Percentiles rank a stretch among this genome's conserved stretches.
phyloP scores from a whole-genome alignment of 2,888 invertebrate species.

The Watsonalla cultraria region DNA sequence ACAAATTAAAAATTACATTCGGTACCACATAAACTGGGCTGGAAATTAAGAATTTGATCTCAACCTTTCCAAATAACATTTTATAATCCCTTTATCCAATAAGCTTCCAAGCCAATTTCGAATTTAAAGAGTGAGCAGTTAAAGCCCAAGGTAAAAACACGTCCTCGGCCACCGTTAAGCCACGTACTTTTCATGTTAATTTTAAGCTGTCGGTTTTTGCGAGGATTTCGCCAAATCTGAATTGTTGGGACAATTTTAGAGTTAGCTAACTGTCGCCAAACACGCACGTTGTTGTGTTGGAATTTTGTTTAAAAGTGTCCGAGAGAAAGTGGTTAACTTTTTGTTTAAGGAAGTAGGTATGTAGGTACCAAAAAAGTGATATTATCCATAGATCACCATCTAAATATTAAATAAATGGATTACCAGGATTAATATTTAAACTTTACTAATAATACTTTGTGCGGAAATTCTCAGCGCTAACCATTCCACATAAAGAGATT shows the following conservation, averaged over 20 bases:
- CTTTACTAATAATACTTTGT: constrained; percentile 48
- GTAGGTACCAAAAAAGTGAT: too few relatives aligned
- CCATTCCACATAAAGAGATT: constrained; percentile 53
- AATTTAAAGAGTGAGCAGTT: constrained; percentile 54
- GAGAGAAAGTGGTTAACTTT: too few relatives aligned
- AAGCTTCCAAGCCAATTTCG: constrained; percentile 51
- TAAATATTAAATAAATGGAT: constrained; percentile 15
- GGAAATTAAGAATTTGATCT: constrained; percentile 27
- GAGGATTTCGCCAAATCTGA: constrained; percentile 44
- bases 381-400: not conserved
- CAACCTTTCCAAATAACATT: constrained; percentile 32
- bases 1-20: not conserved
- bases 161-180: constrained; percentile 37
- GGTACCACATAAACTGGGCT: not conserved
- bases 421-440: constrained; percentile 35
- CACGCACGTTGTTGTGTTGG: constrained; percentile 13
- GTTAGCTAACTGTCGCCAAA: constrained; percentile 26
- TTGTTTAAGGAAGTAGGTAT: too few relatives aligned
- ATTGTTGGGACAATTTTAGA: constrained; percentile 43
- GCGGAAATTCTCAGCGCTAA: constrained; percentile 38
- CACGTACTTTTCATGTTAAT: constrained; percentile 59
- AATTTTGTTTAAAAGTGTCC: not conserved
- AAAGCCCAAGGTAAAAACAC: constrained; percentile 54
- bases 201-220: constrained; percentile 53
- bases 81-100: constrained; percentile 54